Percentiles rank a stretch among this genome's conserved stretches.
Conservation (phyloP, 2,888 invertebrate genomes). For the Monopis laevigella region DNA sequence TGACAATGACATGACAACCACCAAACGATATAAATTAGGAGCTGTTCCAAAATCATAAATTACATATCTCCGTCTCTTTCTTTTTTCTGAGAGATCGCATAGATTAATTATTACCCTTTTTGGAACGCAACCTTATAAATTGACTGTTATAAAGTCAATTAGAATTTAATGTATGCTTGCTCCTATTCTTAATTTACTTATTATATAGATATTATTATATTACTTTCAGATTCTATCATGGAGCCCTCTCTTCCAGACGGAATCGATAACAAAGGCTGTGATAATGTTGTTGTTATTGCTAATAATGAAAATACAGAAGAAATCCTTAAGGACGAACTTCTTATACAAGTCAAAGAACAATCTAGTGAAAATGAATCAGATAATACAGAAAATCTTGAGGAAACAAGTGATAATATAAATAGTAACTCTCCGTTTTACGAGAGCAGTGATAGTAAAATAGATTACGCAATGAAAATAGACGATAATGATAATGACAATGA, state of each 20-base stretch:
- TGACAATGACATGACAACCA: no score
- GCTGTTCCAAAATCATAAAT: no score
- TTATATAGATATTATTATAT: background rate
- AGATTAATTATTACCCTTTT: constrained; percentile 28
- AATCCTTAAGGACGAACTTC: constrained; percentile 24
- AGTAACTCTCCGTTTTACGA: constrained; percentile 62
- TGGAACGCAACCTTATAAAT: background rate
- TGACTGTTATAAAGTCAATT: background rate
- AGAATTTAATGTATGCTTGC: background rate
- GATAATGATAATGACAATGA: constrained; percentile 64
- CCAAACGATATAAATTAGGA: no score
- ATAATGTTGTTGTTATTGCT: background rate
- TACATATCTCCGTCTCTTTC: no score
- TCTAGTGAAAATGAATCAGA: constrained; percentile 48
- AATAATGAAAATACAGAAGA: constrained; percentile 11
- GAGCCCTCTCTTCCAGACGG: background rate
- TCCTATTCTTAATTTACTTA: no score
- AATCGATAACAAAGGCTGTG: background rate
- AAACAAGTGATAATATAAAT: constrained; percentile 43
- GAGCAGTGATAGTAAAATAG: constrained; percentile 59
- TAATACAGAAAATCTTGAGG: constrained; percentile 31
- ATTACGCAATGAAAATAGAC: constrained; percentile 57
- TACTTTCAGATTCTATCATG: background rate
- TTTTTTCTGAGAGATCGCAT: no score
- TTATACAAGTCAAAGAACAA: constrained; percentile 44